phyloP scores from a whole-genome alignment of 2,888 invertebrate genomes.

The Aphodius granarius region DNA sequence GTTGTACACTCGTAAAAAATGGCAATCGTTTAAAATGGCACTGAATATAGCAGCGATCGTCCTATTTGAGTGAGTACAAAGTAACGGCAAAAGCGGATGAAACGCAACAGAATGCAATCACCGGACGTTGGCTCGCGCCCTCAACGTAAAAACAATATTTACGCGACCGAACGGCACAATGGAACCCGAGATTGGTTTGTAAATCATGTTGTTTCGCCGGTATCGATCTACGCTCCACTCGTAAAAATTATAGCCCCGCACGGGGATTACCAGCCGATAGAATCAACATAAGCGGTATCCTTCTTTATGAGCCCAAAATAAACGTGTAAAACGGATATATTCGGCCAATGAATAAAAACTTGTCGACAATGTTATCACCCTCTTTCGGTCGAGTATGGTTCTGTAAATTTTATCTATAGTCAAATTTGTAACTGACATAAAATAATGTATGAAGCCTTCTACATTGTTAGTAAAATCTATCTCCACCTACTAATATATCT shows the following conservation, averaged over 20 bases:
- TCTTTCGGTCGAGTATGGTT: background rate
- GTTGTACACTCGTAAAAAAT: background rate
- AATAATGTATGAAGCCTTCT: background rate
- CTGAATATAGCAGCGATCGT: background rate
- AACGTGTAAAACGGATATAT: background rate
- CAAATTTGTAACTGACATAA: background rate
- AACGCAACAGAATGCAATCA: background rate
- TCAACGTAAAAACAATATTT: background rate
- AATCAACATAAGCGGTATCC: background rate
- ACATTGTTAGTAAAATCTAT: background rate
- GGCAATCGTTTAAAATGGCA: constrained; percentile 1
- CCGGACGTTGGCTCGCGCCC: background rate
- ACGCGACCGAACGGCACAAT: background rate
- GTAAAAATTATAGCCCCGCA: background rate
- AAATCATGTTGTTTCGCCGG: background rate
- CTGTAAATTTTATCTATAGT: background rate
- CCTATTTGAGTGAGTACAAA: background rate
- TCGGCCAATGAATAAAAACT: background rate
- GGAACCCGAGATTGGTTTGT: background rate
- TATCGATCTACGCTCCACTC: background rate
- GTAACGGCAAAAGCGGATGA: background rate
- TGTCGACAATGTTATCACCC: background rate
- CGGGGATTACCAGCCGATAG: background rate
- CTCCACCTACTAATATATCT: too few relatives aligned
- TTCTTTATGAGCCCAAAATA: background rate